Evolutionary conservation across 37 sponge, comb jelly and placozoan genomes (phyloP), one percentile per base, ranked within the genome.

Genomic region (Halisarca cf. caerulea): DNA sequence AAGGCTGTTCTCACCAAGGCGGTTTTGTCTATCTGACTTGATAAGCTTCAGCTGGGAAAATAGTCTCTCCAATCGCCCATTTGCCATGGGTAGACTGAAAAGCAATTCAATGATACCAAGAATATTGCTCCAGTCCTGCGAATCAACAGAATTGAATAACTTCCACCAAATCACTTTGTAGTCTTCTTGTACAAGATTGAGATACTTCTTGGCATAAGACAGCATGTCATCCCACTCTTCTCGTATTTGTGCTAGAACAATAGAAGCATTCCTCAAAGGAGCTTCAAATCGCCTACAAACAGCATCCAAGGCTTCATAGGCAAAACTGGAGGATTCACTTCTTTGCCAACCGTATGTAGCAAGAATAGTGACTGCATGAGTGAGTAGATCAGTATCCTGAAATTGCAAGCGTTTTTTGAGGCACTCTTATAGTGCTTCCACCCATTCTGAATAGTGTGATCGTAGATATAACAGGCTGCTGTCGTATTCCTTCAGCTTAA

Each of bases 261-360:
- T 54, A 9, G 30, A 23, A 3, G 86, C 84, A 32, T 78, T 75
- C 47, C 86, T 60, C 39, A 86, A 54, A 21, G 87, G 90, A 32
- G 86, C 75, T 17, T 5, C 6, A 80, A 84, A 86, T 54, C 85
- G 21, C 39, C 8, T 21, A 23, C 61, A 57, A 7, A 92, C 41
- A 59, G 20, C 33, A 11, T 86, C 70, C 21, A 92, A 35, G 42
- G 89, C 80, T 47, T 57, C 82, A 59, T 86, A 5, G 18, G 58
- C 93, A 82, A 86, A 92, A 1, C 73, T 39, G 42, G 74, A 17
- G 24, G 20, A 30, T 5, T 81, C 84, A 69, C 62, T 57, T 41
- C 58, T 51, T 53, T 92, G 78, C 93, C 90, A 92, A 14, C 90
- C 93, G 78, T 93, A 43, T 30, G 93, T 93, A 34, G 88, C 90